These are phyloP conservation scores for Geopemphigus sp. DNA, from an alignment of 1,140 invertebrate species.

Conservation along the genomic window DNA sequence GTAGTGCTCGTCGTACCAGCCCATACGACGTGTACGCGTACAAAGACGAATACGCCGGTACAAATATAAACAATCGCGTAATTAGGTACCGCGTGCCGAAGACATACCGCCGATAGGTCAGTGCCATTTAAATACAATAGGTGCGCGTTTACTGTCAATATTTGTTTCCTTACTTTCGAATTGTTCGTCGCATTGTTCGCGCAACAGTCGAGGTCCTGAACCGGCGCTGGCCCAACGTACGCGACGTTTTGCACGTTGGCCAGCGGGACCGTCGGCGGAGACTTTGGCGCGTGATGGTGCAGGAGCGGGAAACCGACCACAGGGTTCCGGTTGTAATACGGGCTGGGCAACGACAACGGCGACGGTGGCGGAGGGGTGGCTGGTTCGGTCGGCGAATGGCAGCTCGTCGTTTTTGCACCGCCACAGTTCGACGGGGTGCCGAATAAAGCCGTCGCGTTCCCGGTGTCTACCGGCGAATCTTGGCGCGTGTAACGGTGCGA, in stretches of 20 bases:
- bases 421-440: not conserved
- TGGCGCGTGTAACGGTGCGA: not conserved
- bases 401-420: no score
- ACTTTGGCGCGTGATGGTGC: not conserved
- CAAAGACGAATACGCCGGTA: no score
- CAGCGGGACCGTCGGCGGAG: not conserved
- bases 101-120: no score
- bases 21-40: no score
- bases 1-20: no score
- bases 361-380: not conserved
- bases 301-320: not conserved
- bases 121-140: no score
- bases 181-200: not conserved
- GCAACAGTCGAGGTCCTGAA: not conserved
- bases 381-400: not conserved
- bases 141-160: no score
- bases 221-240: not conserved
- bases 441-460: not conserved
- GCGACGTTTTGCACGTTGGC: constrained; percentile 21
- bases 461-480: not conserved
- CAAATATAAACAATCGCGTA: no score
- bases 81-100: no score
- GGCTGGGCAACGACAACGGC: not conserved
- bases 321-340: constrained; percentile 24
- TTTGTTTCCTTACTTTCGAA: constrained; percentile 8